phyloP scores from a whole-genome alignment of 2,888 invertebrate genomes.

The Papilio elwesi region DNA sequence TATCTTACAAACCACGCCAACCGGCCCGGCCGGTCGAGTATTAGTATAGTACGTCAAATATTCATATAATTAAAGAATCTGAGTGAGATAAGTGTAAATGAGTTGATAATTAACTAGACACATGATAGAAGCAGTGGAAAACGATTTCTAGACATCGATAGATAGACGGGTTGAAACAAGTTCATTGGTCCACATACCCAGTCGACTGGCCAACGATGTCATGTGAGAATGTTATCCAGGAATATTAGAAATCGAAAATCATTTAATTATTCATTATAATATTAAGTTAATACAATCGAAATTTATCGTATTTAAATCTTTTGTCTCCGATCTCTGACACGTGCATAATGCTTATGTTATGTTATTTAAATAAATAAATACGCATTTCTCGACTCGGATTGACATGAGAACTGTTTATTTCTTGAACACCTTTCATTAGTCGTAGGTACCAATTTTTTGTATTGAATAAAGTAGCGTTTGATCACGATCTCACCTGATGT shows the following conservation, averaged over 20 bases:
- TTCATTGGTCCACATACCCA: conserved; percentile 81
- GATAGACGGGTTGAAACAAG: conserved; percentile 76
- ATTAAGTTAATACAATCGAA: background rate
- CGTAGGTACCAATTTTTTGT: no score
- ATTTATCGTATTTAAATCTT: background rate
- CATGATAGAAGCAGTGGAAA: conserved; percentile 81
- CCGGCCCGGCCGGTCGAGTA: no score
- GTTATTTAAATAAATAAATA: background rate
- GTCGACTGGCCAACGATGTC: conserved; percentile 72
- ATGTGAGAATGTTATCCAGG: conserved; percentile 75
- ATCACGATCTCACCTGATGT: no score
- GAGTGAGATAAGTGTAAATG: conserved; percentile 44
- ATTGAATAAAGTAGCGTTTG: no score
- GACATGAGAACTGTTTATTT: no score
- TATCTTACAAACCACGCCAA: no score
- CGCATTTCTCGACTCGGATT: no score
- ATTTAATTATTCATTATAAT: conserved; percentile 45
- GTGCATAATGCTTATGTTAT: no score
- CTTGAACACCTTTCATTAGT: no score
- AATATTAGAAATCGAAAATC: conserved; percentile 67
- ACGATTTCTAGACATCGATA: conserved; percentile 76
- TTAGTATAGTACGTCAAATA: no score
- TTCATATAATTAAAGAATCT: background rate
- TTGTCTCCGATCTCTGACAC: conserved; percentile 1
- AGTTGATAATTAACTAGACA: conserved; percentile 66